Evolutionary conservation across 2,888 invertebrate species (phyloP), one percentile per base, ranked within the genome.

Genomic region (Iselma pallidipennis): DNA sequence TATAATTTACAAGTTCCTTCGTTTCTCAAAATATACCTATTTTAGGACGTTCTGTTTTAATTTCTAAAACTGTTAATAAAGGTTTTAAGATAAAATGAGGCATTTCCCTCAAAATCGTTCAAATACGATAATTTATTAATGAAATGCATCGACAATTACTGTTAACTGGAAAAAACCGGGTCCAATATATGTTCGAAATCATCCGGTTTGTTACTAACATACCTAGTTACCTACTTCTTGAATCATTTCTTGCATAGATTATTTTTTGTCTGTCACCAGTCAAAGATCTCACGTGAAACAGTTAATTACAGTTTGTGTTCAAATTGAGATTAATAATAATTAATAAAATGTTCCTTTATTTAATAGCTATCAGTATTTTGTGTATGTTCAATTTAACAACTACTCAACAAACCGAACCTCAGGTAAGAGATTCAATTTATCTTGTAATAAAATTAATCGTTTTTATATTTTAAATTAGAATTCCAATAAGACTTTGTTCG

Each of bases 201-300:
- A 53, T 61, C 65, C 58, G 61, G 55, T 50, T 59, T 3, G 57
- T 53, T 45, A 58, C 50, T 5, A 29, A 29, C 56, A 63, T 56
- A 65, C 65, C 65, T 61, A 65, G 57, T 65, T 65, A 65, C 65
- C 65, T 65, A 65, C 65, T 65, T 63, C 63, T 63, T 59, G 50
- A 19, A 50, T 28, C 51, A 57, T 49, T 52, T 54, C 28, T 25
- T 29, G 54, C 57, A 54, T 54, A 49, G 61, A 25, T 55, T 49
- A 61, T 45, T 53, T 51, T n/a, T n/a, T n/a, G n/a, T n/a, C n/a
- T n/a, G n/a, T 37, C 28, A 52, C 33, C 54, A 57, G 61, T 60
- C 55, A 50, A 56, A 51, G 33, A 55, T 55, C 60, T 55, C 51
- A 26, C 4, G 25, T 37, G 55, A 26, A 25, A 6, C 54, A 49